Conservation (phyloP, 2,113 vertebrate species). For the Eublepharis macularius region DNA sequence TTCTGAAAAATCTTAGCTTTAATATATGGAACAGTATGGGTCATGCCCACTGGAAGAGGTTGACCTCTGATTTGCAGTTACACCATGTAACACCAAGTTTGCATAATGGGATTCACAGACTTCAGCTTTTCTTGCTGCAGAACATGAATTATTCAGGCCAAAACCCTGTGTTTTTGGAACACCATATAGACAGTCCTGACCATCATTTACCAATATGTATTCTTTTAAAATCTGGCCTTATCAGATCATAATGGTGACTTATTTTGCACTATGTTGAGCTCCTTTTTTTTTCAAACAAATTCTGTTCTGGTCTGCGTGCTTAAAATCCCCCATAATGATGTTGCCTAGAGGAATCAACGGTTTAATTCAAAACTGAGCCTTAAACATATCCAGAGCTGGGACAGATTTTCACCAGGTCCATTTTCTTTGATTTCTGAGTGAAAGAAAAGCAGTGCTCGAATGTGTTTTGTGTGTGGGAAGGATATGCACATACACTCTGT, state of each 20-base stretch:
- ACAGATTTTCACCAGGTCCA: background rate
- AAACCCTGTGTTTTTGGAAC: background rate
- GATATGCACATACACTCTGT: slow-evolving; percentile 3
- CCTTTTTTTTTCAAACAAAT: slow-evolving; percentile 1
- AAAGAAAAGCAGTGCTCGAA: background rate
- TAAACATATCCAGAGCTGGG: slow-evolving; percentile 8
- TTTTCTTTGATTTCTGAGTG: slow-evolving; percentile 23
- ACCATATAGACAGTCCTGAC: background rate
- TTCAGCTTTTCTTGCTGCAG: slow-evolving; percentile 13
- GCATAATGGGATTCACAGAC: background rate
- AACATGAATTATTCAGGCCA: background rate
- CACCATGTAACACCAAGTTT: background rate
- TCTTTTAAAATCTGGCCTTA: background rate
- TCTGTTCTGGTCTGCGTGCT: background rate
- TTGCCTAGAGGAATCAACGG: background rate
- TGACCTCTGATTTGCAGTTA: background rate
- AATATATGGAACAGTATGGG: background rate
- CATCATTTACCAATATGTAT: background rate
- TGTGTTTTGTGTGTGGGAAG: background rate
- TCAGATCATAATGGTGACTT: background rate
- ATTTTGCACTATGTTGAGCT: background rate
- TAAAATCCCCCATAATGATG: background rate
- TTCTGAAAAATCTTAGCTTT: background rate
- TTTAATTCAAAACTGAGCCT: slow-evolving; percentile 39
- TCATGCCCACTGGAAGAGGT: background rate